Evolutionary conservation across 2,113 vertebrate genomes (phyloP), one percentile per base, ranked within the genome.

Genomic region (Tichodroma muraria): DNA sequence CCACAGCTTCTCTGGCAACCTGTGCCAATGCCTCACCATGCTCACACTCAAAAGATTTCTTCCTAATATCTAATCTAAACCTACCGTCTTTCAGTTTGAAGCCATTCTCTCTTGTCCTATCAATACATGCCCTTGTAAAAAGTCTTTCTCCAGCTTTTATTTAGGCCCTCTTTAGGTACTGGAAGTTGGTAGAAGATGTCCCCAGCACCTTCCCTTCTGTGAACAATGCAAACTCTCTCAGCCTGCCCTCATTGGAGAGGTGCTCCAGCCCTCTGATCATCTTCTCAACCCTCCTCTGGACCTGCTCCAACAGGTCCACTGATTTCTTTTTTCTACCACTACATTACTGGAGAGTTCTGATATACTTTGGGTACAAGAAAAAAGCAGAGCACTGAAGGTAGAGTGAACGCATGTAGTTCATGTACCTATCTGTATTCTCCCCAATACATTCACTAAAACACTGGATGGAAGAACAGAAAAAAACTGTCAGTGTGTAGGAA

Each of bases 151-250:
- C 25, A 70, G 35, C 22, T 42, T 77, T 49, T 77, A 19, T 63
- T 77, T 28, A 54, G 18, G 4, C 35, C 7, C 17, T 8, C 4
- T 61, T 69, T 63, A 15, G 5, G 22, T 40, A 16, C 63, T 70
- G 31, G 56, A 63, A 63, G 25, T 40, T 70, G 22, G 18, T 49
- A 35, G 15, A 66, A 35, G 28, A 10, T 61, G 10, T 56, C 35
- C 40, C n/a, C 35, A 56, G 40, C 28, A 40, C 35, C 42, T 61
- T 82, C 15, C 27, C 21, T 33, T 69, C 12, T 77, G 12, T 54
- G 30, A 60, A 27, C 28, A 75, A 25, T 0, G 0, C 35, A 25
- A 56, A 2, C 13, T 63, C 22, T 37, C 31, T 63, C 49, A 56
- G 31, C 10, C 49, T 77, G 10, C 49, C 25, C 54, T 76, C 40